Evolutionary conservation across 2,888 invertebrate species (phyloP).

Genomic region (Masnerella sp.): DNA sequence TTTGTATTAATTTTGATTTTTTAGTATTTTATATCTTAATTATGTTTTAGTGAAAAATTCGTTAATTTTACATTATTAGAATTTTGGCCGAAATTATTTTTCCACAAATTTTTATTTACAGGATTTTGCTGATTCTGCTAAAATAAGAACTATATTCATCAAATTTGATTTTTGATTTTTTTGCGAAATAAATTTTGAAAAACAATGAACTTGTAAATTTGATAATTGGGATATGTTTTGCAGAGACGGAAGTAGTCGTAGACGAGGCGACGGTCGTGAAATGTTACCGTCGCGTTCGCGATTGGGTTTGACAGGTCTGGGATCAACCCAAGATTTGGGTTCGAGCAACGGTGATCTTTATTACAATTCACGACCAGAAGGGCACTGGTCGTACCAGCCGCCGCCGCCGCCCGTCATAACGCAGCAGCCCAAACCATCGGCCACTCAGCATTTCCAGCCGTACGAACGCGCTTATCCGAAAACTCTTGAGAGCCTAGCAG

Average conservation of each 20-base stretch:
- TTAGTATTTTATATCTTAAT: too few relatives aligned
- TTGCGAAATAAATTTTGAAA: neutral
- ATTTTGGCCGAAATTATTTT: too few relatives aligned
- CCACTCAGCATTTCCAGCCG: slow-evolving; percentile 89
- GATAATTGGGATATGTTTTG: too few relatives aligned
- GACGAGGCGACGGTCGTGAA: slow-evolving; percentile 87
- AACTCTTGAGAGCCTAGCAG: slow-evolving; percentile 93
- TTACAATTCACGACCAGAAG: slow-evolving; percentile 86
- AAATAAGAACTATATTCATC: too few relatives aligned
- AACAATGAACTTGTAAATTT: neutral
- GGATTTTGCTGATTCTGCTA: too few relatives aligned
- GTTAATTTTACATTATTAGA: too few relatives aligned
- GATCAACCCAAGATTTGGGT: slow-evolving; percentile 78
- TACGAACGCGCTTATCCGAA: slow-evolving; percentile 92
- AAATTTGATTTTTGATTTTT: too few relatives aligned
- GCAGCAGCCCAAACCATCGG: slow-evolving; percentile 89
- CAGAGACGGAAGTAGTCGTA: slow-evolving; percentile 80
- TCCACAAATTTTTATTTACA: too few relatives aligned
- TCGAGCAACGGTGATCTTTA: slow-evolving; percentile 85
- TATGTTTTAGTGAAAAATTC: too few relatives aligned
- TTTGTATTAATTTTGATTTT: too few relatives aligned
- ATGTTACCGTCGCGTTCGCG: slow-evolving; percentile 87
- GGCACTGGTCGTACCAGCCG: slow-evolving; percentile 83
- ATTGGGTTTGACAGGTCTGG: slow-evolving; percentile 82
- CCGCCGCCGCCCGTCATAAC: slow-evolving; percentile 92